Base-by-base conservation (phyloP, 2,797 vertebrate genomes). In the Vultur gryphus region DNA sequence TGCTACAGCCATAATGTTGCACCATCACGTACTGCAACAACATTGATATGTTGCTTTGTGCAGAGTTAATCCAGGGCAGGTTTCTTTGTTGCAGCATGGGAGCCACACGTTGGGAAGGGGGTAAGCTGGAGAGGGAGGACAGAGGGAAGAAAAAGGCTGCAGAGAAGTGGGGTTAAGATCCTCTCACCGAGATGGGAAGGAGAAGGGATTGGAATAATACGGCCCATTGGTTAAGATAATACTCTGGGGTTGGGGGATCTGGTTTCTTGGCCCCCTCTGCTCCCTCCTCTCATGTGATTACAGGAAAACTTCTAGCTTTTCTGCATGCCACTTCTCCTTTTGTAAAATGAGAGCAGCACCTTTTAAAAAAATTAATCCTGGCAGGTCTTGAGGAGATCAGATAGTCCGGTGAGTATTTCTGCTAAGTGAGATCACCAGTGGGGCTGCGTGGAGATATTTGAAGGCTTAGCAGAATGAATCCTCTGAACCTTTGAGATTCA, bases 381-480 rank as follows among this genome's bases (percentile, higher is more conserved):
- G 25, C 77, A 62, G 57, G 43, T 58, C 51, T 88, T 58, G 69
- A 84, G 72, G 59, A 86, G 90, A 67, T 89, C 31, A 65, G 57
- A 46, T 75, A 62, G 43, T 49, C 54, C 2, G 1, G 49, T 43
- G 70, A 75, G 72, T 86, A 81, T 84, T 91, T 94, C 85, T 88
- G 77, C 76, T 86, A 64, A 59, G 65, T 1, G 4, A 81, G 54
- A 59, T 84, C 89, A 65, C 49, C 0, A 0, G 18, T 51, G 31
- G 35, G 76, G 41, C 72, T 84, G 76, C 0, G 3, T 49, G 57
- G 52, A 91, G 44, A 62, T 54, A 33, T 91, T 84, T 78, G 84
- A 46, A 91, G 49, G 65, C 61, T 97, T 93, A 95, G 76, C 76
- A 75, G 93, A 64, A 75, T 33, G 80, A 95, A 93, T 93, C 61